Evolutionary conservation across 2,888 invertebrate genomes (phyloP).

Genomic region (Marronus borbonicus): DNA sequence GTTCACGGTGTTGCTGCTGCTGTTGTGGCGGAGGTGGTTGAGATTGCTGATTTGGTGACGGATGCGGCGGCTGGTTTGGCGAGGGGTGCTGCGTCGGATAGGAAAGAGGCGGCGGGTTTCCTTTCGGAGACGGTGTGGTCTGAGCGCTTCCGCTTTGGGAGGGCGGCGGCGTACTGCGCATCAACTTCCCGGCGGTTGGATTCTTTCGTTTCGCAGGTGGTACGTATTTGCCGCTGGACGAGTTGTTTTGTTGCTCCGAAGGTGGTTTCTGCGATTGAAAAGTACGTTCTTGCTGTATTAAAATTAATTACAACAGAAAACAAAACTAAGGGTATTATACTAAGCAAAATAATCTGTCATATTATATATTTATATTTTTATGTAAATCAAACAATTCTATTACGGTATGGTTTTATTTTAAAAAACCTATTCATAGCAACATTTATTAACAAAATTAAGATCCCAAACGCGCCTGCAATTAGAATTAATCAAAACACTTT

Average conservation of each 20-base stretch:
- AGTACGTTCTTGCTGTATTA: neutral
- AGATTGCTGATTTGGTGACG: constrained; percentile 50
- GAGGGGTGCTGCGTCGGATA: constrained; percentile 54
- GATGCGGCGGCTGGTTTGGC: constrained; percentile 54
- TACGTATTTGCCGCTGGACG: constrained; percentile 78
- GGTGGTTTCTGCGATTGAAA: constrained; percentile 33
- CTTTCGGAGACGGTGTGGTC: constrained; percentile 65
- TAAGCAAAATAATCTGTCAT: too few species aligned
- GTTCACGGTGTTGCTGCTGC: constrained; percentile 43
- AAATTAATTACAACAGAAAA: neutral
- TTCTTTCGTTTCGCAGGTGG: constrained; percentile 87
- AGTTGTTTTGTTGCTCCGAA: constrained; percentile 43
- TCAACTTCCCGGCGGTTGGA: constrained; percentile 76
- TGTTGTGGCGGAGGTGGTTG: constrained; percentile 37
- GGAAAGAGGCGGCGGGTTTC: constrained; percentile 54
- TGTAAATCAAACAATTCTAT: too few species aligned
- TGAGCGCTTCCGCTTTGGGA: constrained; percentile 65
- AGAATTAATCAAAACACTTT: too few species aligned
- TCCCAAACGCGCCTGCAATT: too few species aligned
- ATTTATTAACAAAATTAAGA: too few species aligned
- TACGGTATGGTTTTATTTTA: too few species aligned
- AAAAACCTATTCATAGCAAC: too few species aligned
- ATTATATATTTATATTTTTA: too few species aligned
- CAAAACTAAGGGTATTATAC: too few species aligned
- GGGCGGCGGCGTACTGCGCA: constrained; percentile 77